phyloP scores from a whole-genome alignment of 2,888 invertebrate species.

The Corbicula japonica region DNA sequence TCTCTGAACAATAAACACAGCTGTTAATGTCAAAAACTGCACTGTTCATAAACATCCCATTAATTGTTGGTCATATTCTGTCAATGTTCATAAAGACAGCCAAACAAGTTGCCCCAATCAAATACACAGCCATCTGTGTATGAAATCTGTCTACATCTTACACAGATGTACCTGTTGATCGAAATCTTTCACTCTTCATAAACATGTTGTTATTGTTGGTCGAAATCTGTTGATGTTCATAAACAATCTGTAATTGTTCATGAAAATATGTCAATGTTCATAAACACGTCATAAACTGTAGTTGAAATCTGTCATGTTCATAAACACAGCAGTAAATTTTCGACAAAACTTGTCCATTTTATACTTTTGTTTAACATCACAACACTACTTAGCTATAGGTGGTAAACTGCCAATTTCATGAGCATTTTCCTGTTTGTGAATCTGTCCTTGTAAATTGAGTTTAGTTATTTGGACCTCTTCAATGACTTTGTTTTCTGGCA shows the following conservation, averaged over 20 bases:
- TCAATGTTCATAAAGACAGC: too few relatives aligned
- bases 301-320: background rate
- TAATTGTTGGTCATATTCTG: too few relatives aligned
- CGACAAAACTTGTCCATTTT: background rate
- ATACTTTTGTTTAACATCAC: background rate
- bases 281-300: background rate
- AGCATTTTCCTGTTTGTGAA: slow-evolving; percentile 25
- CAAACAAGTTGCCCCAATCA: too few relatives aligned
- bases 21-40: too few relatives aligned
- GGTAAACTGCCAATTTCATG: slow-evolving; percentile 59
- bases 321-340: background rate
- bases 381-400: slow-evolving; percentile 55
- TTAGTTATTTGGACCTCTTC: slow-evolving; percentile 66
- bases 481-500: slow-evolving; percentile 30
- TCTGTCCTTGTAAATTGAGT: slow-evolving; percentile 58
- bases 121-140: too few relatives aligned
- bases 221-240: too few relatives aligned
- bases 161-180: too few relatives aligned
- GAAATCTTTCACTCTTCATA: too few relatives aligned
- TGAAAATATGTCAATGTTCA: background rate
- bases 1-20: too few relatives aligned
- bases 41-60: too few relatives aligned
- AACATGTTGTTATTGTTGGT: too few relatives aligned
- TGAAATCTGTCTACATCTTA: too few relatives aligned
- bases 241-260: background rate